Evolutionary conservation across 1,140 invertebrate species (phyloP).

Genomic region (Popillia japonica): DNA sequence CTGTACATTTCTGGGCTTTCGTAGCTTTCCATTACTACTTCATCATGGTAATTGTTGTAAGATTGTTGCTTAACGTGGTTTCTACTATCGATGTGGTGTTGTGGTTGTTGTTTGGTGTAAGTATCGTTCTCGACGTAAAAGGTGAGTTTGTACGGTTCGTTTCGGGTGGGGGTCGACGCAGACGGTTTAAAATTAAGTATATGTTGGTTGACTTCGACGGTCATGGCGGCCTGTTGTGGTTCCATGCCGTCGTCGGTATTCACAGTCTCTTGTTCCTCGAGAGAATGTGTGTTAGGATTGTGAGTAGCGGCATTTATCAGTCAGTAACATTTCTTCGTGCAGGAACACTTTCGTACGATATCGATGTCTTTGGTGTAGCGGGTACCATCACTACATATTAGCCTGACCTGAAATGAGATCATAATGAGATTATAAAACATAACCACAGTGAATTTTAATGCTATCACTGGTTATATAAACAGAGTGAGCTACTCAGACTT

Average conservation of each 20-base stretch:
- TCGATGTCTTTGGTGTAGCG: constrained; percentile 95
- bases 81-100: not conserved
- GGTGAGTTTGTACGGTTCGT: constrained; percentile 53
- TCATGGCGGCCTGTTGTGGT: constrained; percentile 47
- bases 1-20: constrained; percentile 42
- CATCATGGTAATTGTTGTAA: constrained; percentile 48
- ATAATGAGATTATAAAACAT: not conserved
- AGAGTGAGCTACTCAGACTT: too few species aligned
- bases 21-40: constrained; percentile 52
- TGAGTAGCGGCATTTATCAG: constrained; percentile 60
- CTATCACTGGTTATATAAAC: too few species aligned
- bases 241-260: constrained; percentile 40
- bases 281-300: constrained; percentile 57
- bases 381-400: constrained; percentile 91
- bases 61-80: constrained; percentile 37
- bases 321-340: constrained; percentile 84
- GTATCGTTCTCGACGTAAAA: constrained; percentile 55
- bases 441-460: too few species aligned
- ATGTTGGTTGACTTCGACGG: constrained; percentile 44
- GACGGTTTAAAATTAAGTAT: constrained; percentile 45
- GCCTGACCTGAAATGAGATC: constrained; percentile 70
- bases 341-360: constrained; percentile 93
- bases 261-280: constrained; percentile 42
- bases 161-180: constrained; percentile 39
- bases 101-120: constrained; percentile 41